Percentiles rank a stretch among this genome's conserved stretches.
Evolutionary conservation across 2,113 vertebrate species (phyloP).

Genomic region (Lota lota): DNA sequence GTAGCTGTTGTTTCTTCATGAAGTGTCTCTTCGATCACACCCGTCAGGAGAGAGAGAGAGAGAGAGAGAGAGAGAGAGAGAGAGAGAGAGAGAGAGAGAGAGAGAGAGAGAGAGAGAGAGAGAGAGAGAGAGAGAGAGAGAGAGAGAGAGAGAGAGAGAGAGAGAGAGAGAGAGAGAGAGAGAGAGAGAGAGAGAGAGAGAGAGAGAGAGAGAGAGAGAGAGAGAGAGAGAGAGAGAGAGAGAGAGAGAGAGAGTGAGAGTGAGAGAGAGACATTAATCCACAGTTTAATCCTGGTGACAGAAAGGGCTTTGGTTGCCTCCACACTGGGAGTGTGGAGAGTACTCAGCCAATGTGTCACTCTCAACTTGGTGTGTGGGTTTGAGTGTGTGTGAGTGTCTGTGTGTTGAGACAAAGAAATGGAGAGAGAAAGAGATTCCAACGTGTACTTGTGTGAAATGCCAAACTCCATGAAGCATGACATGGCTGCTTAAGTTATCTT

Average conservation of each 20-base stretch:
- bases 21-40: neutral
- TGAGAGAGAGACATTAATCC: constrained; percentile 44
- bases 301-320: constrained; percentile 33
- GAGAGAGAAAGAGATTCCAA: constrained; percentile 6
- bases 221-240: constrained; percentile 17
- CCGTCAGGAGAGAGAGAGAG: too few relatives aligned
- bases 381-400: neutral
- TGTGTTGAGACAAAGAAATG: neutral
- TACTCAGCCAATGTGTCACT: constrained; percentile 25
- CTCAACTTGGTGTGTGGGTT: neutral
- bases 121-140: constrained; percentile 20
- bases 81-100: constrained; percentile 13
- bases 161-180: constrained; percentile 11
- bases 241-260: constrained; percentile 12
- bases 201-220: constrained; percentile 13
- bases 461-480: constrained; percentile 19
- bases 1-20: too few relatives aligned
- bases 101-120: constrained; percentile 17
- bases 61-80: constrained; percentile 9
- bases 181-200: constrained; percentile 20
- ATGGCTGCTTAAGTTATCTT: constrained; percentile 8
- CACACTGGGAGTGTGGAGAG: constrained; percentile 18
- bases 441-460: constrained; percentile 31
- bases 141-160: constrained; percentile 14
- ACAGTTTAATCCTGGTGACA: constrained; percentile 43